Conservation (phyloP, 2,113 vertebrate species). For the Oncorhynchus tshawytscha region DNA sequence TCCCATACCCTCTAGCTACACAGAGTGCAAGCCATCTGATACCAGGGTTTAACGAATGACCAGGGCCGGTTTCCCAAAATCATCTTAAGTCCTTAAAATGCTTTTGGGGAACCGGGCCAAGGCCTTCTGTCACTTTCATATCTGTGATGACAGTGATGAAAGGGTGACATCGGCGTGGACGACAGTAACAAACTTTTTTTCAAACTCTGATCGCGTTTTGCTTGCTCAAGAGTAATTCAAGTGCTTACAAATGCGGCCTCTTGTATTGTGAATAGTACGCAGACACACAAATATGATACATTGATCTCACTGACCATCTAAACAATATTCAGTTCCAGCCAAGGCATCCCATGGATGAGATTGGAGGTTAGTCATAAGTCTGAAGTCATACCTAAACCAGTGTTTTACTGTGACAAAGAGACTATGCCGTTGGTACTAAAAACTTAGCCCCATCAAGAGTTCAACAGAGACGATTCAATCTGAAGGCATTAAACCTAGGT, state of each 20-base stretch:
- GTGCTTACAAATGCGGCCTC: no score
- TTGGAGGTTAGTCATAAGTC: background rate
- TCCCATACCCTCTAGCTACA: slow-evolving; percentile 17
- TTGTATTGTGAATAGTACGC: no score
- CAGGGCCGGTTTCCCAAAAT: no score
- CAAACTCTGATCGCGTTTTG: no score
- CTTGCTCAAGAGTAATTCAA: no score
- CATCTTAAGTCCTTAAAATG: no score
- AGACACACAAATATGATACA: no score
- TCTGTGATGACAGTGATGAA: background rate
- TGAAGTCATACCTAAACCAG: background rate
- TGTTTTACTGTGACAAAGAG: slow-evolving; percentile 3
- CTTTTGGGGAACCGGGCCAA: background rate
- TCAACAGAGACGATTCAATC: slow-evolving; percentile 50
- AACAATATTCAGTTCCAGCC: no score
- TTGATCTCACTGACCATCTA: no score
- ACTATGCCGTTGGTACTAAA: slow-evolving; percentile 35
- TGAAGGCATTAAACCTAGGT: slow-evolving; percentile 51
- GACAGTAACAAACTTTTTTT: background rate
- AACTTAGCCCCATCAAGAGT: slow-evolving; percentile 43
- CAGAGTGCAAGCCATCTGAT: background rate
- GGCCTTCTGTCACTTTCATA: slow-evolving; percentile 10
- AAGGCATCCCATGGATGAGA: no score
- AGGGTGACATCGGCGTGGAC: background rate
- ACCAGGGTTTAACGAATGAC: background rate